Evolutionary conservation across 1,140 invertebrate genomes (phyloP).

Genomic region (Drosophila repleta): DNA sequence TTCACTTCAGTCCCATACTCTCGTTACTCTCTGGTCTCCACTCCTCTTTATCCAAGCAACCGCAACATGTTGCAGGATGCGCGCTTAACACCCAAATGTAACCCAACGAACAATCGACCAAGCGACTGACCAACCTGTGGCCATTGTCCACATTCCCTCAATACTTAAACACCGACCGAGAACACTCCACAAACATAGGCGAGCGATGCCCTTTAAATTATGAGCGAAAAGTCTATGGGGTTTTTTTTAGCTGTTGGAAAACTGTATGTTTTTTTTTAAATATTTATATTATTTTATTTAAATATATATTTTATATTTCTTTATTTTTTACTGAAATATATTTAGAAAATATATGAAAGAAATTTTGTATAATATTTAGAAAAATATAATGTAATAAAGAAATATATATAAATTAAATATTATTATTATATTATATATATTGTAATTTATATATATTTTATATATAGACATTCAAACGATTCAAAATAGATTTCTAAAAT

Average conservation of each 20-base stretch:
- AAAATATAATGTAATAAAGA: no score
- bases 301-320: neutral
- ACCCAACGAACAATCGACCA: slow-evolving; percentile 28
- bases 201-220: slow-evolving; percentile 12
- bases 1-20: slow-evolving; percentile 3
- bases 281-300: neutral
- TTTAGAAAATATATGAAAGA: no score
- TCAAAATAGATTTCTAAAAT: no score
- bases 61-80: slow-evolving; percentile 70
- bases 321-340: no score
- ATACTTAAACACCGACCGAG: slow-evolving; percentile 49
- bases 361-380: no score
- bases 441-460: neutral
- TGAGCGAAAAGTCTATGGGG: neutral
- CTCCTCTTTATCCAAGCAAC: slow-evolving; percentile 36
- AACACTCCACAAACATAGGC: slow-evolving; percentile 38
- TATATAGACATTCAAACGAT: no score
- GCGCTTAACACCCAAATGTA: slow-evolving; percentile 46
- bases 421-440: neutral
- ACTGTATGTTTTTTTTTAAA: no score
- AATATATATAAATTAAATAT: neutral
- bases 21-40: neutral
- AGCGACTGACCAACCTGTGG: slow-evolving; percentile 70
- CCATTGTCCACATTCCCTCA: slow-evolving; percentile 69
- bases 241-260: no score